These are phyloP conservation scores for Sebastes kiyomatsui DNA, from an alignment of 2,797 vertebrate genomes.

Conservation along the genomic window DNA sequence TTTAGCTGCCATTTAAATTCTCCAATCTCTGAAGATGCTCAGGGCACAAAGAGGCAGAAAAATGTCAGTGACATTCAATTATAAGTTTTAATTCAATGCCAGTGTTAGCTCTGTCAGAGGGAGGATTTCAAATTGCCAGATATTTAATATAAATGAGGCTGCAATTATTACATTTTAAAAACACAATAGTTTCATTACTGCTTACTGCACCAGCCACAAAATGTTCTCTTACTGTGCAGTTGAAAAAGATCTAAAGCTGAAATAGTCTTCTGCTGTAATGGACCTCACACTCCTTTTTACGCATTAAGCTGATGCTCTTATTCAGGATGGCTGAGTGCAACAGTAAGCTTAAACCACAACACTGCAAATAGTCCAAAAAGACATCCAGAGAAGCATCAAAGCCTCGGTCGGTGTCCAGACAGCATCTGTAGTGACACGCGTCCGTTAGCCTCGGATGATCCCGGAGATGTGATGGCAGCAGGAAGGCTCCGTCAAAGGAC, in stretches of 20 bases:
- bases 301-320: constrained; percentile 30
- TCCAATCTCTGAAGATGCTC: not conserved
- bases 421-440: not conserved
- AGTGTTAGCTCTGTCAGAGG: not conserved
- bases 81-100: constrained; percentile 3
- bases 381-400: constrained; percentile 1
- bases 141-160: constrained; percentile 3
- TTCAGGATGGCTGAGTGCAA: constrained; percentile 15
- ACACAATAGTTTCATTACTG: not conserved
- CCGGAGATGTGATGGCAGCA: not conserved
- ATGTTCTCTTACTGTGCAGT: not conserved
- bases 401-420: not conserved
- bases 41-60: not conserved
- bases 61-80: constrained; percentile 2
- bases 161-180: not conserved
- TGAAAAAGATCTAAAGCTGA: constrained; percentile 16
- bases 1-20: not conserved
- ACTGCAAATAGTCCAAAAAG: not conserved
- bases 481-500: not conserved
- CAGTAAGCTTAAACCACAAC: constrained; percentile 1
- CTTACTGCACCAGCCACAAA: not conserved
- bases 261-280: not conserved
- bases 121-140: not conserved
- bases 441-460: not conserved
- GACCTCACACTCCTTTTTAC: not conserved